These are phyloP conservation scores for Tiliacea citrago DNA, from an alignment of 2,888 invertebrate species.

Conservation along the genomic window DNA sequence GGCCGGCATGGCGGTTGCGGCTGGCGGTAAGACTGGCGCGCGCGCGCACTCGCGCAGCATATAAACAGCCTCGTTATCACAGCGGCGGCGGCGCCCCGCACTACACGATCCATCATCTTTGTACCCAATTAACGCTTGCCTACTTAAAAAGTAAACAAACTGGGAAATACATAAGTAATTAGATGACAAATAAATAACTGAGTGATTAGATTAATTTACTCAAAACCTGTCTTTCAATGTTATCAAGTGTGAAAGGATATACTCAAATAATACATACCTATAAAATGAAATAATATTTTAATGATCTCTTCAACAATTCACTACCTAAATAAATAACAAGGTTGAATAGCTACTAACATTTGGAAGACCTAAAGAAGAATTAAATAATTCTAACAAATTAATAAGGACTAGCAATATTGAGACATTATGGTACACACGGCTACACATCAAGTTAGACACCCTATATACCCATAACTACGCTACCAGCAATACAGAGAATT, in stretches of 20 bases:
- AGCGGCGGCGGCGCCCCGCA: constrained; percentile 73
- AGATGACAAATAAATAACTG: constrained; percentile 51
- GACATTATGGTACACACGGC: constrained; percentile 66
- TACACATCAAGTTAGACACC: too few relatives aligned
- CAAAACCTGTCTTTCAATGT: background rate
- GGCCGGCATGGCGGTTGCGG: constrained; percentile 91
- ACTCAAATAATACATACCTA: constrained; percentile 45
- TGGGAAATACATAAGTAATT: constrained; percentile 50
- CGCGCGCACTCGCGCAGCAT: constrained; percentile 80
- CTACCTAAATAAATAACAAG: constrained; percentile 68
- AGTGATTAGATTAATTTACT: constrained; percentile 38
- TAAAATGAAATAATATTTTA: constrained; percentile 61
- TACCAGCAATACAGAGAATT: too few relatives aligned
- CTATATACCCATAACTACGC: too few relatives aligned
- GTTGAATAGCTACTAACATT: constrained; percentile 54
- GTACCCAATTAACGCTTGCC: constrained; percentile 88
- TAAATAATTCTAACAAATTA: constrained; percentile 45
- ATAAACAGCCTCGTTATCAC: constrained; percentile 87
- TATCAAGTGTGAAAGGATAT: constrained; percentile 35
- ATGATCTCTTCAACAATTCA: constrained; percentile 63
- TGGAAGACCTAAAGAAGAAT: constrained; percentile 53
- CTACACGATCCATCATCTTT: constrained; percentile 83
- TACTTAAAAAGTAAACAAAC: constrained; percentile 79
- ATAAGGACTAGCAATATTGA: constrained; percentile 69
- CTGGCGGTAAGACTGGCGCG: constrained; percentile 79